phyloP scores from a whole-genome alignment of 2,797 vertebrate species.

The Pantherophis vulpinus region DNA sequence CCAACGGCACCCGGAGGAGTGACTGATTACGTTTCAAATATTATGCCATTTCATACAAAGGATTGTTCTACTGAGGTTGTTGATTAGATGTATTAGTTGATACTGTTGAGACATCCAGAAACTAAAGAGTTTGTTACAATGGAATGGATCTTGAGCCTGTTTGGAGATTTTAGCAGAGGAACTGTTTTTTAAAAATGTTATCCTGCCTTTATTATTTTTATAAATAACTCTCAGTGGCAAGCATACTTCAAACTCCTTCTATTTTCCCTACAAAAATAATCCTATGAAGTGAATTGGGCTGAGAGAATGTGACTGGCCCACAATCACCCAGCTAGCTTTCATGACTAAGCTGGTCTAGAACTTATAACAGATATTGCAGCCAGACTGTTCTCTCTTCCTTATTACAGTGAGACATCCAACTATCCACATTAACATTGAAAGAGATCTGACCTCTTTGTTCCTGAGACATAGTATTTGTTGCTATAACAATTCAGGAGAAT shows the following conservation, averaged over 20 bases:
- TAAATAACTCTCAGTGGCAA: neutral
- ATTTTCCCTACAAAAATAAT: neutral
- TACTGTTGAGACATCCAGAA: neutral
- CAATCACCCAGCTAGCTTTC: neutral
- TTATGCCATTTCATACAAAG: neutral
- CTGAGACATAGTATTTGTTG: neutral
- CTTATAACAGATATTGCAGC: neutral
- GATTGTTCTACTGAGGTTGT: neutral
- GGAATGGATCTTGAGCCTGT: neutral
- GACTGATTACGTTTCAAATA: neutral
- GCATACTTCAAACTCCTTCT: neutral
- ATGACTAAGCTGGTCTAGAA: neutral
- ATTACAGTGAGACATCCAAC: neutral
- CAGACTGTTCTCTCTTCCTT: neutral
- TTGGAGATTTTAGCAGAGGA: neutral
- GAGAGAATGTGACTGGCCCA: neutral
- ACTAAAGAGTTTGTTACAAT: neutral
- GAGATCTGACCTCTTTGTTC: neutral
- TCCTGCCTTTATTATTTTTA: neutral
- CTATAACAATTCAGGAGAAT: neutral
- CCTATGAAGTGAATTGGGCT: neutral
- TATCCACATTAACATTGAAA: neutral
- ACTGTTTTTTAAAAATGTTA: neutral
- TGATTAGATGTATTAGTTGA: neutral
- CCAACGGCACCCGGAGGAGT: too few species aligned